Base-by-base conservation (phyloP, 1,140 invertebrate species). In the Drosophila tani region DNA sequence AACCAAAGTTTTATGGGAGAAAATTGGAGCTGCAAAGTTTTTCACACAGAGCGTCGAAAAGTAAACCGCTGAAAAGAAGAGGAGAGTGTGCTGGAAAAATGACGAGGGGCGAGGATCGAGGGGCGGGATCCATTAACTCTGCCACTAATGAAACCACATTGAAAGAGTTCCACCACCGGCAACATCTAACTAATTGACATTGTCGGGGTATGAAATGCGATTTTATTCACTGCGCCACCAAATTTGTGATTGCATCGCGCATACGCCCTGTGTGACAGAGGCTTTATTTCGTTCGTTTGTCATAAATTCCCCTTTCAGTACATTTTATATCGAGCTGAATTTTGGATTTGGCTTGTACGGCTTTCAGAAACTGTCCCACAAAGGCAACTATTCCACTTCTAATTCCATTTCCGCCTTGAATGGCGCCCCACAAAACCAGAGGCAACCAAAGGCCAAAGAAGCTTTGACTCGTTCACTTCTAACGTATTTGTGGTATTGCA, bases 61-160 rank as follows among this genome's bases (percentile, higher is more conserved):
- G 82, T 70, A 86, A 87, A 82, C 75, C 79, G 59, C 82, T 73
- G 32, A 82, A 75, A 68, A 45, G 47, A n/a, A n/a, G 32, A 29
- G 11, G 53, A 38, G 50, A 40, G n/a, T 41, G 21, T n/a, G 21
- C 21, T 70, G 49, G 38, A 40, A 60, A 60, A 43, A 12, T 32
- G 19, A 4, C 19, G 32, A 17, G 15, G 15, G 51, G 35, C 21
- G 21, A 4, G 21, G 21, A 3, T 24, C 21, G n/a, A 32, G 9
- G 4, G 6, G 38, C 32, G 19, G n/a, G 47, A 69, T 80, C 82
- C 82, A 86, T 87, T 86, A 79, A 79, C 63, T 76, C 69, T 47
- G 70, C 84, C 80, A 73, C 82, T 86, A 86, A 86, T 86, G 82
- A 86, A 80, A 87, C 83, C 83, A 47, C 83, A 80, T 79, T 87